Evolutionary conservation across 1,140 invertebrate species (phyloP), one percentile per base, ranked within the genome.

Genomic region (Drosophila lacertosa): DNA sequence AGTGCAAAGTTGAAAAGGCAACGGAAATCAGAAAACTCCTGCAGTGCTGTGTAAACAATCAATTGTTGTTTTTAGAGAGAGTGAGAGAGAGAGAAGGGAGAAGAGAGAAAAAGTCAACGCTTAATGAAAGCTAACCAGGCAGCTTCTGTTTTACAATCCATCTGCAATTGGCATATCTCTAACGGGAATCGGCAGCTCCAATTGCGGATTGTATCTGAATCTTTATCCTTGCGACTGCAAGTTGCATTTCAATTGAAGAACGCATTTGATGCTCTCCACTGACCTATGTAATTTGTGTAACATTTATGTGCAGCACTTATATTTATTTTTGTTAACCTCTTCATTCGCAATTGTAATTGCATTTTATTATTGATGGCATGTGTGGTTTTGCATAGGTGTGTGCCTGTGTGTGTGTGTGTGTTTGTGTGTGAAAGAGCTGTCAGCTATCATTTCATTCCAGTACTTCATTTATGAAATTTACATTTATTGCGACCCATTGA

Each of bases 401-500:
- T 33, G 11, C 22, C n/a, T 29, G 13, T 45, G 39, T 54, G 15
- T 39, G 40, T 13, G 13, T 11, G 18, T 29, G 13, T 45, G 39
- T 54, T 15, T 39, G 40, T 13, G 13, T 11, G 45, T 69, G 63
- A 64, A 47, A 39, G 32, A 63, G 13, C 78, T 62, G 58, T 70
- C 59, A 40, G 20, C 51, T 54, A 20, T 54, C 35, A 54, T 54
- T 24, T 22, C 35, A 65, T 22, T 64, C 7, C 16, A n/a, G 48
- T 53, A 82, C 77, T 80, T 80, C 77, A 81, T 80, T 80, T 80
- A 84, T 79, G 70, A 79, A 79, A 82, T 84, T 82, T 75, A 79
- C 80, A 82, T 82, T 79, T 69, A 84, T 74, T 78, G 54, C 67
- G 18, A 81, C 64, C 40, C 68, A 83, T 57, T 84, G 80, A 71